phyloP scores from a whole-genome alignment of 2,888 invertebrate genomes.

The Proisotoma minuta region DNA sequence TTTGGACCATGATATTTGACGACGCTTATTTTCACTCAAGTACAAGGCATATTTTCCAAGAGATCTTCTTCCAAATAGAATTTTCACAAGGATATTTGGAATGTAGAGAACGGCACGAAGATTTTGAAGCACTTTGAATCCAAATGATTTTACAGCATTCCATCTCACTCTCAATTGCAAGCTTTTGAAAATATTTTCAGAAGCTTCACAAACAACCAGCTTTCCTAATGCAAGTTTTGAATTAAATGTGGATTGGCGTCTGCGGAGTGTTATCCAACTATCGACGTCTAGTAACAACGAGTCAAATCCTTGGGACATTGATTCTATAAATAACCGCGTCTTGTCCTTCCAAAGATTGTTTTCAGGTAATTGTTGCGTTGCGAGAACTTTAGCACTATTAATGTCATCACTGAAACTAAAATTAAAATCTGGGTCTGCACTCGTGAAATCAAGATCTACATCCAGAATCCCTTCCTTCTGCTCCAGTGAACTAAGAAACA shows the following conservation, averaged over 20 bases:
- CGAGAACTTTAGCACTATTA: not conserved
- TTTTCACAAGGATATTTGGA: not conserved
- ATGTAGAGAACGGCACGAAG: not conserved
- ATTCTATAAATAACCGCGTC: not conserved
- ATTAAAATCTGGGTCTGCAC: not conserved
- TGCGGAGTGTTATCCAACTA: not conserved
- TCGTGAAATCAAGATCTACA: not conserved
- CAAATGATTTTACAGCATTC: not conserved
- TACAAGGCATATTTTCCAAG: not conserved
- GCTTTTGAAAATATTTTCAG: not conserved
- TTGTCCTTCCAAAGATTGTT: not conserved
- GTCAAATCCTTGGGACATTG: not conserved
- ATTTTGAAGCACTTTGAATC: not conserved
- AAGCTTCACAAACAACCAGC: not conserved
- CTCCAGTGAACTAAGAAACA: not conserved
- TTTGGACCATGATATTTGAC: slow-evolving; percentile 7
- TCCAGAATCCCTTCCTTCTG: slow-evolving; percentile 1
- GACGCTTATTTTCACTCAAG: not conserved
- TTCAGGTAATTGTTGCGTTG: not conserved
- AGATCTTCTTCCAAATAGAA: not conserved
- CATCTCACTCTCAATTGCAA: not conserved
- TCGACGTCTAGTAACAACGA: not conserved
- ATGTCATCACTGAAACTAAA: not conserved
- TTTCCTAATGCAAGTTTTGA: not conserved
- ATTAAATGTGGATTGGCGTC: not conserved